These are phyloP conservation scores for Rhynchomys soricoides DNA, from an alignment of 2,113 vertebrate genomes.

Conservation along the genomic window DNA sequence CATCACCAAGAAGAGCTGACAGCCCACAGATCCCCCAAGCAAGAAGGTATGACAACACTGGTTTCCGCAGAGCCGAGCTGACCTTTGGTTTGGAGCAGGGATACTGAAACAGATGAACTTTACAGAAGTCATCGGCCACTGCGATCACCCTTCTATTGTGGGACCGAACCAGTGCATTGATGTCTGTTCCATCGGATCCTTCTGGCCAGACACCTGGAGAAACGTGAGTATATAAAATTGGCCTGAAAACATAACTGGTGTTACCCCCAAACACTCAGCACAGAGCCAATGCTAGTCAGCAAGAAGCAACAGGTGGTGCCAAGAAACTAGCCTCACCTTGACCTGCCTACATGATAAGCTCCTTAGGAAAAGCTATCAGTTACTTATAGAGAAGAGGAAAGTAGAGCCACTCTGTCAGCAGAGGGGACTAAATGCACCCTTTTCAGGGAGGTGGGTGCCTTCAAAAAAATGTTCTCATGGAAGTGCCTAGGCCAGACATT, in stretches of 20 bases:
- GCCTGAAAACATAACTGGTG: neutral
- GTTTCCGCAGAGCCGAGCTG: slow-evolving; percentile 35
- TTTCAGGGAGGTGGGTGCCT: neutral
- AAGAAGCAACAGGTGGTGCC: slow-evolving; percentile 46
- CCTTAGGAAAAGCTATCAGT: neutral
- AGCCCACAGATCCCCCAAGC: neutral
- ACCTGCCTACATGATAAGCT: neutral
- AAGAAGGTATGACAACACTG: neutral
- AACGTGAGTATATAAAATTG: neutral
- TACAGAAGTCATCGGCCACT: slow-evolving; percentile 98
- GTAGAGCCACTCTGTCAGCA: neutral
- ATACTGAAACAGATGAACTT: slow-evolving; percentile 97
- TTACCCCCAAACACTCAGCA: neutral
- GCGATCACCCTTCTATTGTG: slow-evolving; percentile 96
- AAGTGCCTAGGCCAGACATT: neutral
- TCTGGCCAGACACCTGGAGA: slow-evolving; percentile 96
- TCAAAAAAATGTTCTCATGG: neutral
- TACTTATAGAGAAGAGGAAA: neutral
- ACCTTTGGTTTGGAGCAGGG: slow-evolving; percentile 98
- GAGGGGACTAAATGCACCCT: neutral
- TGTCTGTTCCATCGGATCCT: slow-evolving; percentile 98
- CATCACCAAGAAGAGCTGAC: neutral
- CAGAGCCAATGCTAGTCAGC: too few relatives aligned
- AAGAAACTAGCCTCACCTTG: slow-evolving; percentile 31
- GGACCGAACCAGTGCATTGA: slow-evolving; percentile 96